A percentile compares a stretch with the other conserved stretches of the same genome.
Evolutionary conservation across 1,140 invertebrate species (phyloP).

Genomic region (Calliopsis andreniformis): DNA sequence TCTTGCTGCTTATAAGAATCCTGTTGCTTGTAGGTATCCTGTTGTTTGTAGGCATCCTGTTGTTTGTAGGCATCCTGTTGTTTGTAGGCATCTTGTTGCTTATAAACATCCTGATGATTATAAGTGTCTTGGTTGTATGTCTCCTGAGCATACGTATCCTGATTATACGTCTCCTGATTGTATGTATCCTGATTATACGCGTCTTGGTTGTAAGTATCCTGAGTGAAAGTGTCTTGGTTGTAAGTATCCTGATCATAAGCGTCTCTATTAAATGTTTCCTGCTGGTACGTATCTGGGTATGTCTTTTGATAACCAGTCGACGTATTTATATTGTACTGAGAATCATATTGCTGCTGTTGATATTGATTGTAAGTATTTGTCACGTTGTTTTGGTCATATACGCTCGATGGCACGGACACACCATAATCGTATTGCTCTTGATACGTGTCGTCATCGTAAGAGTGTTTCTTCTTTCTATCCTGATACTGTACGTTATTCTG

Average conservation of each 20-base stretch:
- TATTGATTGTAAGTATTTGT: slow-evolving; percentile 68
- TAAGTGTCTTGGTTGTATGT: slow-evolving; percentile 63
- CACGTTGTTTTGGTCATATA: slow-evolving; percentile 70
- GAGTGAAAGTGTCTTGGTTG: slow-evolving; percentile 55
- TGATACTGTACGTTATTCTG: slow-evolving; percentile 70
- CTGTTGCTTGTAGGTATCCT: slow-evolving; percentile 60
- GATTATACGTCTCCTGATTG: slow-evolving; percentile 56
- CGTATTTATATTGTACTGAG: slow-evolving; percentile 72
- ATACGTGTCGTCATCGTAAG: slow-evolving; percentile 65
- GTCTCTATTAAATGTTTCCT: slow-evolving; percentile 62
- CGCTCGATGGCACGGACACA: slow-evolving; percentile 60
- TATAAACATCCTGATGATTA: slow-evolving; percentile 59
- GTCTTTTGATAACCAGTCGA: slow-evolving; percentile 66
- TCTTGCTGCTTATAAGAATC: slow-evolving; percentile 60
- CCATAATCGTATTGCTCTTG: slow-evolving; percentile 69
- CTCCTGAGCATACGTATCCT: slow-evolving; percentile 58
- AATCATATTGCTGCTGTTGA: slow-evolving; percentile 68
- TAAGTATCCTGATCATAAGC: slow-evolving; percentile 56
- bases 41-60: slow-evolving; percentile 53
- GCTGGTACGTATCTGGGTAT: slow-evolving; percentile 66
- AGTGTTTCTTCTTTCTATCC: slow-evolving; percentile 19
- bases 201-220: slow-evolving; percentile 66
- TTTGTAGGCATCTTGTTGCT: slow-evolving; percentile 56
- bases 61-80: slow-evolving; percentile 62
- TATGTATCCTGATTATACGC: slow-evolving; percentile 64